Conservation (phyloP, 2,113 vertebrate species). For the Brienomyrus longianalis region DNA sequence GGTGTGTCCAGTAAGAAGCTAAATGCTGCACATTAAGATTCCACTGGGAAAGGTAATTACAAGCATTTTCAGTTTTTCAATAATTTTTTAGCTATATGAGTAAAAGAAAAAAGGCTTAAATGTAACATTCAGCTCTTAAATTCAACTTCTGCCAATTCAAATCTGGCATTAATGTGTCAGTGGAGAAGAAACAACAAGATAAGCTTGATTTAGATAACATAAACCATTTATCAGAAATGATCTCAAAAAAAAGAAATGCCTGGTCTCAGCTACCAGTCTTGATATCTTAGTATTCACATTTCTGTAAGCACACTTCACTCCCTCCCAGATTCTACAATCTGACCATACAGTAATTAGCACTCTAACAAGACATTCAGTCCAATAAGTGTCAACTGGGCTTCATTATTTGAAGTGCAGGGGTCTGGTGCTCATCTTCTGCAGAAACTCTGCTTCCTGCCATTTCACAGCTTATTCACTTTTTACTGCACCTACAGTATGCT, state of each 20-base stretch:
- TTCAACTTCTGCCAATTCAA: background rate
- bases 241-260: background rate
- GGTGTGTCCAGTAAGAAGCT: background rate
- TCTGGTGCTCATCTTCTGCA: background rate
- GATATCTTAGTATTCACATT: background rate
- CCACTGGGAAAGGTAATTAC: background rate
- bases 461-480: background rate
- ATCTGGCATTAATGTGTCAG: background rate
- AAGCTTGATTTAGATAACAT: background rate
- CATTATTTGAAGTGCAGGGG: background rate
- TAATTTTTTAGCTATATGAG: background rate
- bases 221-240: background rate
- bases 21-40: background rate
- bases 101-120: background rate
- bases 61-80: background rate
- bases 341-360: background rate
- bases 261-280: background rate
- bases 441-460: background rate
- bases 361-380: background rate
- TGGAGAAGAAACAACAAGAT: background rate
- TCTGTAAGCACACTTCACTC: background rate
- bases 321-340: background rate
- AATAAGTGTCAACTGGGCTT: background rate
- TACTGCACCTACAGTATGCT: background rate
- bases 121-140: background rate